Base-by-base conservation (phyloP, 53 echinoderm and acorn worm species). In the Antedon mediterranea region DNA sequence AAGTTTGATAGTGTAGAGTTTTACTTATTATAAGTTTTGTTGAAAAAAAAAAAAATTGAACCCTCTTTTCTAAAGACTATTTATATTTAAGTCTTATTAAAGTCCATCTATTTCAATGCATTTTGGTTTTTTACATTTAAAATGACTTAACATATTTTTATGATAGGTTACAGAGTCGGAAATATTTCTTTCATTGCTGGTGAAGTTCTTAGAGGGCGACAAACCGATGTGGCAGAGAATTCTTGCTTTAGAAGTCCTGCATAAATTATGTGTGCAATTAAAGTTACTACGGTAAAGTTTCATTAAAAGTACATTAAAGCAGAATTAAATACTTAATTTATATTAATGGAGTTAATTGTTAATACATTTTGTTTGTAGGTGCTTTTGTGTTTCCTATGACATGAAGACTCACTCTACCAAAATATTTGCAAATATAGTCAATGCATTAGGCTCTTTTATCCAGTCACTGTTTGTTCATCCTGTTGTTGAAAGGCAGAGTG, bases 351-450 rank as follows among this genome's bases (percentile, higher is more conserved):
- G n/a, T n/a, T n/a, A n/a, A n/a, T n/a, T n/a, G n/a, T n/a, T n/a
- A n/a, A n/a, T n/a, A n/a, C n/a, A n/a, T n/a, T n/a, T 0, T 75
- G 32, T 30, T 73, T 74, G 9, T 88, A 93, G 94, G 82, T 89
- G 89, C 83, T 91, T 94, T 78, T 95, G 95, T 77, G 83, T 89
- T 43, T 85, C 89, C 0, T 95, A 95, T 29, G 95, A 95, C 81
- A 95, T 95, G 95, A 95, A 95, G 76, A 88, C 87, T 0, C 95
- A 91, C 41, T 89, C 91, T 28, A 91, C 95, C 73, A 95, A 95
- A 87, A 89, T 95, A 74, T 95, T 95, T 91, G 91, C 89, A 82
- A 91, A 95, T 81, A 95, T 95, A 30, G 91, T 95, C 78, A 95
- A 95, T 76, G 91, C 91, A 75, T 82, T 95, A 32, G 95, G 95